Evolutionary conservation across 2,797 vertebrate genomes (phyloP).

Genomic region (Acanthurus leucopareius): DNA sequence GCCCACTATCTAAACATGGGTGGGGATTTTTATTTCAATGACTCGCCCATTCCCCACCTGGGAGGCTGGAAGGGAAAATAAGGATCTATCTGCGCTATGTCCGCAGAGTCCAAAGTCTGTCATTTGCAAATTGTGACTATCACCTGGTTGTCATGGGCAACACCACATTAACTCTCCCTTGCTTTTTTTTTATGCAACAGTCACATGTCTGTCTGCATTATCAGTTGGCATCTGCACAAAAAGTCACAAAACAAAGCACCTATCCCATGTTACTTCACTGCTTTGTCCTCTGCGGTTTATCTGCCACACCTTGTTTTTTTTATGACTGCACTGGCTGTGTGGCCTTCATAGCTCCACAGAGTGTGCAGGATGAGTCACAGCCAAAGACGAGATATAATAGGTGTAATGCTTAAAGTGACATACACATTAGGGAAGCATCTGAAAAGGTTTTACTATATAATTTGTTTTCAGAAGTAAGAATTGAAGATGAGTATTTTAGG

Average conservation of each 20-base stretch:
- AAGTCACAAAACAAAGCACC: constrained; percentile 41
- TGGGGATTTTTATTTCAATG: constrained; percentile 55
- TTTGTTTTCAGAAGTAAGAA: constrained; percentile 7
- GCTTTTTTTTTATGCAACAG: constrained; percentile 10
- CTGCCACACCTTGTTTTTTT: constrained; percentile 76
- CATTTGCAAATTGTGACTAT: constrained; percentile 68
- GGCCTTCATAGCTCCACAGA: constrained; percentile 50
- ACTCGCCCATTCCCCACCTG: constrained; percentile 47
- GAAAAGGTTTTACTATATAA: background rate
- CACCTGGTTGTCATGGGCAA: constrained; percentile 63
- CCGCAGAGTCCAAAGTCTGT: constrained; percentile 73
- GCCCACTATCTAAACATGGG: constrained; percentile 77
- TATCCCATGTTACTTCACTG: constrained; percentile 34
- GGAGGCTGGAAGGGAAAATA: constrained; percentile 20
- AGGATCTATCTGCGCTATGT: constrained; percentile 33
- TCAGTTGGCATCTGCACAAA: constrained; percentile 5
- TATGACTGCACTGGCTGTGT: constrained; percentile 55
- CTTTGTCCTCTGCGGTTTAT: constrained; percentile 64
- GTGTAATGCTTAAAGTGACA: constrained; percentile 40
- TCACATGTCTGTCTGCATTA: constrained; percentile 9
- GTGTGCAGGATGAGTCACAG: constrained; percentile 57
- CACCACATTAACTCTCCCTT: constrained; percentile 35
- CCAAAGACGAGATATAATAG: constrained; percentile 39
- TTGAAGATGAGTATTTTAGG: background rate
- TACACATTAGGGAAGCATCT: constrained; percentile 8